These are phyloP conservation scores for Hyposmocoma kahamanoa DNA, from an alignment of 1,140 invertebrate species.

Conservation along the genomic window DNA sequence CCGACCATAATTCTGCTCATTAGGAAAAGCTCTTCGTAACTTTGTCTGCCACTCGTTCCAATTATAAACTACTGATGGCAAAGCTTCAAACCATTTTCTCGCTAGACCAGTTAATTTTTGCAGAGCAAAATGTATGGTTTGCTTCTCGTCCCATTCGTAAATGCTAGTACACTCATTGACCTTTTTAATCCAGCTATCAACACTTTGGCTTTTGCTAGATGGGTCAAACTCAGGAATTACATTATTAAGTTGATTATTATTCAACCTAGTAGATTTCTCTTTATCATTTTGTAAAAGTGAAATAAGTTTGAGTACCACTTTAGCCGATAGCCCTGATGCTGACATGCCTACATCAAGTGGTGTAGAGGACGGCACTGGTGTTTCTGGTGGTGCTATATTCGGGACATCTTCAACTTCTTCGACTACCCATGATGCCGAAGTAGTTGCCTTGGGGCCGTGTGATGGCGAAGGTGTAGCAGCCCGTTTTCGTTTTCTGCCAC, in stretches of 20 bases:
- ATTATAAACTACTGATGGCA: constrained; percentile 16
- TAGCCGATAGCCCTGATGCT: background rate
- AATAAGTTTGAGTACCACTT: background rate
- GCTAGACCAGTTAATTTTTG: constrained; percentile 16
- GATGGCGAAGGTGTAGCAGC: background rate
- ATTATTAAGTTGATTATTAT: constrained; percentile 2
- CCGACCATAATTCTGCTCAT: constrained; percentile 7
- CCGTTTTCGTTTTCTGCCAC: background rate
- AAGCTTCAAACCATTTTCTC: constrained; percentile 21
- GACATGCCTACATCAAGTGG: background rate
- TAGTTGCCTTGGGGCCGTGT: background rate
- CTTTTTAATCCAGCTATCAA: background rate
- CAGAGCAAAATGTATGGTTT: constrained; percentile 13
- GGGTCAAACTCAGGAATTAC: background rate
- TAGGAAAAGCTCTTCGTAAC: constrained; percentile 14
- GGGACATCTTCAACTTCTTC: background rate
- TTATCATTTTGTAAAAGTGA: background rate
- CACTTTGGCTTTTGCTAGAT: background rate
- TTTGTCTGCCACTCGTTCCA: constrained; percentile 26
- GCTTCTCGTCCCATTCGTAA: constrained; percentile 13
- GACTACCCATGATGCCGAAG: background rate
- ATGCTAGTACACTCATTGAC: background rate
- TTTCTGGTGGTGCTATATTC: background rate
- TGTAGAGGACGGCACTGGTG: background rate
- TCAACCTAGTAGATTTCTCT: background rate